phyloP scores from a whole-genome alignment of 2,888 invertebrate species.

The Proisotoma minuta region DNA sequence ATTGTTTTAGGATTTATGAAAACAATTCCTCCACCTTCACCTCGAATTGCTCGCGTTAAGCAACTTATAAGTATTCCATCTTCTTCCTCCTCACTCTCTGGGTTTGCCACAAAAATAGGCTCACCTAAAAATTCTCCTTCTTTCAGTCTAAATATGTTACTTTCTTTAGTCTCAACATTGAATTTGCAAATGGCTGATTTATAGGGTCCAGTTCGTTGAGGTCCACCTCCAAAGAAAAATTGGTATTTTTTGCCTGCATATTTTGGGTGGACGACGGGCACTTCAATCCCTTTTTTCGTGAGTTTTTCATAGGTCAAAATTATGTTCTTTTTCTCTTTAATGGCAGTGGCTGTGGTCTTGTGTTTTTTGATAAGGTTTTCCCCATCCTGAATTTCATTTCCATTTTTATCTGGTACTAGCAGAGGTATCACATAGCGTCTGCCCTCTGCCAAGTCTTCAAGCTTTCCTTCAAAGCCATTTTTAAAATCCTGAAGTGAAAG shows the following conservation, averaged over 20 bases:
- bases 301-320: conserved; percentile 47
- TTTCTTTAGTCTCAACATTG: conserved; percentile 38
- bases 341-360: conserved; percentile 50
- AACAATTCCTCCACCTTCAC: conserved; percentile 47
- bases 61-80: conserved; percentile 52
- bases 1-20: conserved; percentile 51
- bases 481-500: conserved; percentile 30
- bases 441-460: conserved; percentile 31
- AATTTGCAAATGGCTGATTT: conserved; percentile 46
- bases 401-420: conserved; percentile 20
- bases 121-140: conserved; percentile 50
- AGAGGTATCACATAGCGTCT: conserved; percentile 34
- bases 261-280: conserved; percentile 54
- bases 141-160: conserved; percentile 30
- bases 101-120: conserved; percentile 53
- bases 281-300: conserved; percentile 51
- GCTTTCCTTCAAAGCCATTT: conserved; percentile 47
- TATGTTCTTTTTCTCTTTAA: conserved; percentile 49
- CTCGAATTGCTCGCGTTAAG: conserved; percentile 47
- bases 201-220: conserved; percentile 49
- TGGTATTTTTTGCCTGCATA: conserved; percentile 51
- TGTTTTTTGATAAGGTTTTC: conserved; percentile 28
- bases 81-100: conserved; percentile 53
- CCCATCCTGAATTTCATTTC: conserved; percentile 14
- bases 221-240: conserved; percentile 54